These are phyloP conservation scores for Procavia capensis DNA, from an alignment of 2,113 vertebrate species.

Conservation along the genomic window DNA sequence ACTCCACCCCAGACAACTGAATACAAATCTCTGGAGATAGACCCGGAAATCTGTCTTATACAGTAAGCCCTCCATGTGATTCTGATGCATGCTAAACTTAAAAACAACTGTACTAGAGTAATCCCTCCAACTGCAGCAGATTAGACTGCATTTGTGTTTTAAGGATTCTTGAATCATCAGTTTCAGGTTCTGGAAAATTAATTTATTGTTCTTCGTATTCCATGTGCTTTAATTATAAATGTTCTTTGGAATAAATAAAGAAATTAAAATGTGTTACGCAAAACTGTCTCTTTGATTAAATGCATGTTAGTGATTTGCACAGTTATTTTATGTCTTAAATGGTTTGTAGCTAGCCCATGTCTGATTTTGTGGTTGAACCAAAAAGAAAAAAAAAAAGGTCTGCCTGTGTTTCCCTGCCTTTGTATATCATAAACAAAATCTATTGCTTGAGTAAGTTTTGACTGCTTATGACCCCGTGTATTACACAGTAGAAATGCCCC, in stretches of 20 bases:
- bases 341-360: not conserved
- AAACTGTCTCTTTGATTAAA: not conserved
- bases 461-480: not conserved
- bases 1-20: not conserved
- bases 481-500: not conserved
- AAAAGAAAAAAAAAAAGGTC: not conserved
- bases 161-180: not conserved
- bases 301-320: not conserved
- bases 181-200: not conserved
- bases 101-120: not conserved
- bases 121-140: not conserved
- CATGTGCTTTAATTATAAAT: not conserved
- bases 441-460: not conserved
- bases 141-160: not conserved
- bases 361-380: not conserved
- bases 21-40: not conserved
- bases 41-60: not conserved
- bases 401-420: not conserved
- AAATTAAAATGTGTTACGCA: not conserved
- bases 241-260: slow-evolving; percentile 1
- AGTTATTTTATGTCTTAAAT: slow-evolving; percentile 32
- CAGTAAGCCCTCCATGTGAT: not conserved
- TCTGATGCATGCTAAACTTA: not conserved
- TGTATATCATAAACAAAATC: not conserved
- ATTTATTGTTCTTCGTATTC: not conserved